These are phyloP conservation scores for Rhinogobius similis DNA, from an alignment of 2,113 vertebrate genomes.

Conservation along the genomic window DNA sequence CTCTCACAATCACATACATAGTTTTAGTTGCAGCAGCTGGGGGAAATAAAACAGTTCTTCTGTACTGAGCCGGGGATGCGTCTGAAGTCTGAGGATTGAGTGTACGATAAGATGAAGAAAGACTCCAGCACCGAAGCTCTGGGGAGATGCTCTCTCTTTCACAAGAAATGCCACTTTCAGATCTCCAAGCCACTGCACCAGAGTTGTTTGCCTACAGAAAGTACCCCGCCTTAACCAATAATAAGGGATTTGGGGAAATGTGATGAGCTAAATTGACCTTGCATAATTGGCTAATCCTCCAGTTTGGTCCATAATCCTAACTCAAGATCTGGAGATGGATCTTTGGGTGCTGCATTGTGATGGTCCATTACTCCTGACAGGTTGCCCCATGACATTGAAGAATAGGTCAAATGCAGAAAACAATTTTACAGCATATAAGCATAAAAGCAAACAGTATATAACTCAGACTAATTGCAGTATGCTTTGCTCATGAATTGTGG, in stretches of 20 bases:
- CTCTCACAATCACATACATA: slow-evolving; percentile 16
- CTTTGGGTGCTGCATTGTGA: too few relatives aligned
- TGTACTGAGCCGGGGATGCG: slow-evolving; percentile 51
- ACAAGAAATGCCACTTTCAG: slow-evolving; percentile 64
- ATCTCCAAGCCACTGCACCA: slow-evolving; percentile 38
- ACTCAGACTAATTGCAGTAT: too few relatives aligned
- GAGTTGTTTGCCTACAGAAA: slow-evolving; percentile 40
- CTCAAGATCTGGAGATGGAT: too few relatives aligned
- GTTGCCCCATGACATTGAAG: too few relatives aligned
- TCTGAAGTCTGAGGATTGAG: slow-evolving; percentile 57
- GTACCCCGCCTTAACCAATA: slow-evolving; percentile 49
- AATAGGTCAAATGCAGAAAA: too few relatives aligned
- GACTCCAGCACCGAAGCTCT: slow-evolving; percentile 44
- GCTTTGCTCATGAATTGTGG: too few relatives aligned
- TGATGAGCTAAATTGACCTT: too few relatives aligned
- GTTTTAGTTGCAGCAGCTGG: slow-evolving; percentile 35
- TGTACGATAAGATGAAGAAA: slow-evolving; percentile 60
- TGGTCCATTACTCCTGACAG: too few relatives aligned
- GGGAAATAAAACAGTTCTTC: slow-evolving; percentile 49
- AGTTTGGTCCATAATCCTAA: too few relatives aligned
- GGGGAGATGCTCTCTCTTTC: slow-evolving; percentile 60
- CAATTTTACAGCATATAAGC: too few relatives aligned
- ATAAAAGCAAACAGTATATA: too few relatives aligned
- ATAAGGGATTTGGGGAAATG: slow-evolving; percentile 8
- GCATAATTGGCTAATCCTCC: too few relatives aligned